phyloP scores from a whole-genome alignment of 2,888 invertebrate species.

The Stenichneumon culpator region DNA sequence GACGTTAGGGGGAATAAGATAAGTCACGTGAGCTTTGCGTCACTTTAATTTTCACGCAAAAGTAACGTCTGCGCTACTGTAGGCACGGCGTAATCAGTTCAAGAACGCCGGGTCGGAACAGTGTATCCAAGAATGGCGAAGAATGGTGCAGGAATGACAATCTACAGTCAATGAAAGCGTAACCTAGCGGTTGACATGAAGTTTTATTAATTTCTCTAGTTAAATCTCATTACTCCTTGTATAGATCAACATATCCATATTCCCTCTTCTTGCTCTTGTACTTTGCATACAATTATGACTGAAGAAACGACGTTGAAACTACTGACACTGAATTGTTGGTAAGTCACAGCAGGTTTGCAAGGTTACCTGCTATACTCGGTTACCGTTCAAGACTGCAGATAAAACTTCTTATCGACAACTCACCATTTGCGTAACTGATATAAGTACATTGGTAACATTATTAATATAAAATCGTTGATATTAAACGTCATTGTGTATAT shows the following conservation, averaged over 20 bases:
- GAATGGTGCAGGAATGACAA: not conserved
- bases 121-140: not conserved
- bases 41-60: too few species aligned
- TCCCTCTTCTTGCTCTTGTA: not conserved
- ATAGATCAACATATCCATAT: not conserved
- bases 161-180: not conserved
- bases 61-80: too few species aligned
- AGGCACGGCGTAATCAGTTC: too few species aligned
- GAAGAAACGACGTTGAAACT: slow-evolving; percentile 73
- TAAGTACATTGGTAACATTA: not conserved
- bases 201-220: not conserved
- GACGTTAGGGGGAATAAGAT: too few species aligned
- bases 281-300: slow-evolving; percentile 57
- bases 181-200: not conserved
- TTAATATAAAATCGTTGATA: not conserved
- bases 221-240: not conserved
- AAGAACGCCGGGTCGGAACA: slow-evolving; percentile 2
- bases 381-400: slow-evolving; percentile 25
- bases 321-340: slow-evolving; percentile 82
- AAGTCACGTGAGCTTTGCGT: too few species aligned
- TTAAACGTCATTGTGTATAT: too few species aligned
- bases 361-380: slow-evolving; percentile 10
- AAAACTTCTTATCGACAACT: slow-evolving; percentile 14
- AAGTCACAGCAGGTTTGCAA: slow-evolving; percentile 62
- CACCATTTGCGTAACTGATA: not conserved